These are phyloP conservation scores for Potamarius usumacintae DNA, from an alignment of 2,113 vertebrate genomes.

Conservation along the genomic window DNA sequence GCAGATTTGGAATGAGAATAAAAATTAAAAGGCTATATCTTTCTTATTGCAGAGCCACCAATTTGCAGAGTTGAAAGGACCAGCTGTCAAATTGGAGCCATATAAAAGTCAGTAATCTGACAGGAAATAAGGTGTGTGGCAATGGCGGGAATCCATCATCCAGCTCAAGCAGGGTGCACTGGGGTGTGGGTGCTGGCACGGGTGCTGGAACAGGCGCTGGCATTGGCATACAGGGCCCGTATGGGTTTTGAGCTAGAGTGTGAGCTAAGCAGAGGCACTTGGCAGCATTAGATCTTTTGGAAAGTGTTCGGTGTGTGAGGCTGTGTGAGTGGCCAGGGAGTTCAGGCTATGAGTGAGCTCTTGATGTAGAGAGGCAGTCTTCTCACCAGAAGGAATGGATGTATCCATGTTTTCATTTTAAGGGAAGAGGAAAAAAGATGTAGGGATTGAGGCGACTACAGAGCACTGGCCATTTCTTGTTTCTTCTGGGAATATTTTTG, in stretches of 20 bases:
- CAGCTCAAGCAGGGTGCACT: slow-evolving; percentile 9
- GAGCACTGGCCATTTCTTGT: slow-evolving; percentile 10
- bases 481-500: slow-evolving; percentile 32
- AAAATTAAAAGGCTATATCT: slow-evolving; percentile 78
- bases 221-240: not conserved
- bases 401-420: slow-evolving; percentile 6
- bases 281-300: not conserved
- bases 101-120: slow-evolving; percentile 79
- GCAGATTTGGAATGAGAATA: slow-evolving; percentile 70
- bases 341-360: slow-evolving; percentile 52
- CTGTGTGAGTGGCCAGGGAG: slow-evolving; percentile 50
- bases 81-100: slow-evolving; percentile 80
- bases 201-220: not conserved
- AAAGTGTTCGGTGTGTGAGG: slow-evolving; percentile 48
- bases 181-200: slow-evolving; percentile 1
- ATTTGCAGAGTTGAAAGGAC: slow-evolving; percentile 75
- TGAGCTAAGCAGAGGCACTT: not conserved
- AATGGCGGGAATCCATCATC: slow-evolving; percentile 11
- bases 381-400: slow-evolving; percentile 38
- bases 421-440: not conserved
- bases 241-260: slow-evolving; percentile 24
- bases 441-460: slow-evolving; percentile 19
- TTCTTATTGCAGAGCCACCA: slow-evolving; percentile 76
- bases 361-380: slow-evolving; percentile 28
- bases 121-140: slow-evolving; percentile 66